Base-by-base conservation (phyloP, 2,797 vertebrate genomes). In the Gadopsis bispinosus region DNA sequence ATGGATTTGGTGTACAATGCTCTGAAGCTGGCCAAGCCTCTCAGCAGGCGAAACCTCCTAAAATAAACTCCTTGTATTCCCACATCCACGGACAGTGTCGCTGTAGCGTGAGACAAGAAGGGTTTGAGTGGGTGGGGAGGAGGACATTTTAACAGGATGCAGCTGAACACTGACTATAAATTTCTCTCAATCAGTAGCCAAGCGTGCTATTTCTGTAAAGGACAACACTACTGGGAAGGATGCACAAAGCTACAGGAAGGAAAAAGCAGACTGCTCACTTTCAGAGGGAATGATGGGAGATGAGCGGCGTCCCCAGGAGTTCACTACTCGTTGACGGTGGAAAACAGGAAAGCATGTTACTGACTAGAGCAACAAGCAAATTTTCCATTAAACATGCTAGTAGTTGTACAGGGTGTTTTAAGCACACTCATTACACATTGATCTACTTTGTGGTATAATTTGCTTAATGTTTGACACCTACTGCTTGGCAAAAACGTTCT, bases 91-190 rank as follows among this genome's bases (percentile, higher is more conserved):
- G 69, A 79, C 55, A 86, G 78, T 84, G 77, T 77, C 20, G 37
- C 71, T 72, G 59, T 35, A 71, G 61, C 35, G 17, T 75, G 71
- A 86, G 81, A 83, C 54, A 66, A 51, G 62, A 71, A 60, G 73
- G 22, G 74, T 58, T 39, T 26, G 67, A 64, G 54, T 0, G 19
- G 69, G 69, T 56, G 64, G 73, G 26, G 45, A 69, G 45, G 84
- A 88, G 58, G 67, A 74, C 60, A 60, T 43, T 68, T 85, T 73
- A 69, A 87, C 82, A 88, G 91, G 87, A 92, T 85, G 86, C 89
- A 91, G 87, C 85, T 92, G 84, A 91, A 86, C 67, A 4, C 59
- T 51, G 70, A 70, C 87, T 87, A 89, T 88, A 87, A 89, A 91
- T 90, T 60, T 78, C 80, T 73, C 75, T 75, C 78, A 68, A 56